Conservation (phyloP, 2,888 invertebrate genomes). For the Cerastis rubricosa region DNA sequence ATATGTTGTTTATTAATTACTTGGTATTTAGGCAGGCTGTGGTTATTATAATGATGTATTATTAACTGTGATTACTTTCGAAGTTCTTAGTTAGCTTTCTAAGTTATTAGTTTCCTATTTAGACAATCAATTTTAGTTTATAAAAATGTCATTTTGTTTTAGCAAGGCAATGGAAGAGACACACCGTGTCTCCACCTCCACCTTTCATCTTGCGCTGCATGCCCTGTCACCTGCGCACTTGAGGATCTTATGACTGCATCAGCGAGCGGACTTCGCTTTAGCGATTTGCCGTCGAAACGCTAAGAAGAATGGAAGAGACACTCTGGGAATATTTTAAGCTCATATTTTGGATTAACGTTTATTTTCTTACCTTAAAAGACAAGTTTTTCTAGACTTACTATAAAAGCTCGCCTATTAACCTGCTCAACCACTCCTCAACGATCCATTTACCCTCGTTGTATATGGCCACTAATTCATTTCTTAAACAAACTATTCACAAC, state of each 20-base stretch:
- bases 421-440: not conserved
- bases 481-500: slow-evolving; percentile 1
- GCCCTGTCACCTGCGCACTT: too few species aligned
- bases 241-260: too few species aligned
- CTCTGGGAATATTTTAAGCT: not conserved
- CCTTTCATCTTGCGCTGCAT: too few species aligned
- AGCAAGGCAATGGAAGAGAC: not conserved
- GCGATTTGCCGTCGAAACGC: too few species aligned
- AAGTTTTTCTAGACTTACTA: not conserved
- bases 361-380: not conserved
- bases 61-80: not conserved
- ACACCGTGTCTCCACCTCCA: too few species aligned
- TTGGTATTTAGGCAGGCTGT: slow-evolving; percentile 27
- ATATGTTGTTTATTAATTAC: slow-evolving; percentile 38
- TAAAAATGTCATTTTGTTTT: not conserved
- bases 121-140: not conserved
- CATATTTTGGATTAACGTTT: not conserved
- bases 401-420: not conserved
- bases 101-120: not conserved
- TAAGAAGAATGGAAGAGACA: not conserved
- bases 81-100: not conserved
- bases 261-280: too few species aligned
- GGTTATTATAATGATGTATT: not conserved
- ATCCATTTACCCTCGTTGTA: not conserved
- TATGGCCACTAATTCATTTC: not conserved